Conservation (phyloP, 2,888 invertebrate genomes). For the Hedychridium roseum region DNA sequence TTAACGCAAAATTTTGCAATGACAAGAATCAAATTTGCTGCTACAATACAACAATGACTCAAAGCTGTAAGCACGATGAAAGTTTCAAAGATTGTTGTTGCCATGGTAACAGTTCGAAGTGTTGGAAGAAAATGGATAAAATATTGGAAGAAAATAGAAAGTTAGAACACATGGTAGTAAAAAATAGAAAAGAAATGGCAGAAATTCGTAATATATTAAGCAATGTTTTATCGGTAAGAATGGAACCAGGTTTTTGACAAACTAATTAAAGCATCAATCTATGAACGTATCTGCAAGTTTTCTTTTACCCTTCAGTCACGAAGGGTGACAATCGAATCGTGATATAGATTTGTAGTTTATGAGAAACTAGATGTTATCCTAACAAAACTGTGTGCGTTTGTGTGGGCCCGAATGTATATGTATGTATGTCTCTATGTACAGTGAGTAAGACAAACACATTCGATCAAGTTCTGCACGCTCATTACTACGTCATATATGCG, state of each 20-base stretch:
- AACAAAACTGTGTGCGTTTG: not conserved
- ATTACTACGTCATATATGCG: no score
- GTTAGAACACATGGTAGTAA: conserved; percentile 44
- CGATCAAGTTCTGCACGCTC: no score
- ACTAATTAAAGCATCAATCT: not conserved
- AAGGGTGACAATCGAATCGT: conserved; percentile 4
- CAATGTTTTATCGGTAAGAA: conserved; percentile 49
- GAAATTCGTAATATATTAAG: conserved; percentile 51
- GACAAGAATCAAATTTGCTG: conserved; percentile 25
- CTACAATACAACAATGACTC: conserved; percentile 25
- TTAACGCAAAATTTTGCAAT: conserved; percentile 11
- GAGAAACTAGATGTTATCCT: not conserved
- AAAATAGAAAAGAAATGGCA: conserved; percentile 48
- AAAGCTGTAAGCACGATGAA: conserved; percentile 28
- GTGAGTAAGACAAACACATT: no score
- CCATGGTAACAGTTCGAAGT: conserved; percentile 33
- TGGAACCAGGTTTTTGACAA: conserved; percentile 56
- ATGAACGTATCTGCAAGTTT: not conserved
- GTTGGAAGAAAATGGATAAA: conserved; percentile 48
- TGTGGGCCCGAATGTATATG: not conserved
- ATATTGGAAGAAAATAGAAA: conserved; percentile 49
- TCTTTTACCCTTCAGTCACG: not conserved
- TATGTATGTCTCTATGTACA: not conserved
- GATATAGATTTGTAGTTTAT: conserved; percentile 6
- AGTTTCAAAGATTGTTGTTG: conserved; percentile 37